These are phyloP conservation scores for Callitettix versicolor DNA, from an alignment of 1,140 invertebrate genomes.

Conservation along the genomic window DNA sequence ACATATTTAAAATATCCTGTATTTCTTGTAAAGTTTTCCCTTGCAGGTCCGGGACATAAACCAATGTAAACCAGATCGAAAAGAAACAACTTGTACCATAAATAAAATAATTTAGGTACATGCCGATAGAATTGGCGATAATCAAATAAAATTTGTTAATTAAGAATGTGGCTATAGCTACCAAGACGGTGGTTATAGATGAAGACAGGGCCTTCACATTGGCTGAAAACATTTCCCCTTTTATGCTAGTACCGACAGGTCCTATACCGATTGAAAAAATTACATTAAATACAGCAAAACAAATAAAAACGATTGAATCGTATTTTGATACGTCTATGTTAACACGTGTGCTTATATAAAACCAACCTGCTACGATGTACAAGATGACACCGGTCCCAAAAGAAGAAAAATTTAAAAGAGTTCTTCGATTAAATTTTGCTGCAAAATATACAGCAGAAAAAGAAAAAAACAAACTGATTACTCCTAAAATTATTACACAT, in stretches of 20 bases:
- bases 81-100: constrained; percentile 53
- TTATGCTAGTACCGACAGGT: constrained; percentile 18
- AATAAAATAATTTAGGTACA: constrained; percentile 65
- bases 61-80: constrained; percentile 47
- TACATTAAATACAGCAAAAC: constrained; percentile 13
- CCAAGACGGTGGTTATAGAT: constrained; percentile 16
- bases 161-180: constrained; percentile 37
- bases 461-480: constrained; percentile 24
- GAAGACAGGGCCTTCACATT: constrained; percentile 18
- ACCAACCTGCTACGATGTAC: constrained; percentile 17
- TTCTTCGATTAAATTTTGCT: constrained; percentile 32
- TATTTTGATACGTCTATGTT: background rate
- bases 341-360: background rate
- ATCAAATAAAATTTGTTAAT: constrained; percentile 62
- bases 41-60: constrained; percentile 68
- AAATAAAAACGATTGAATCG: constrained; percentile 11
- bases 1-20: too few relatives aligned
- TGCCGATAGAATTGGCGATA: constrained; percentile 46
- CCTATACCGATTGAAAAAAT: constrained; percentile 16
- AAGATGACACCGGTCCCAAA: constrained; percentile 14
- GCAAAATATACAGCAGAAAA: constrained; percentile 24
- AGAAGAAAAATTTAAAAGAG: constrained; percentile 39
- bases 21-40: constrained; percentile 66
- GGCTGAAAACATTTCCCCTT: constrained; percentile 18
- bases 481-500: constrained; percentile 20